phyloP scores from a whole-genome alignment of 2,888 invertebrate genomes.

The Diabrotica balteata region DNA sequence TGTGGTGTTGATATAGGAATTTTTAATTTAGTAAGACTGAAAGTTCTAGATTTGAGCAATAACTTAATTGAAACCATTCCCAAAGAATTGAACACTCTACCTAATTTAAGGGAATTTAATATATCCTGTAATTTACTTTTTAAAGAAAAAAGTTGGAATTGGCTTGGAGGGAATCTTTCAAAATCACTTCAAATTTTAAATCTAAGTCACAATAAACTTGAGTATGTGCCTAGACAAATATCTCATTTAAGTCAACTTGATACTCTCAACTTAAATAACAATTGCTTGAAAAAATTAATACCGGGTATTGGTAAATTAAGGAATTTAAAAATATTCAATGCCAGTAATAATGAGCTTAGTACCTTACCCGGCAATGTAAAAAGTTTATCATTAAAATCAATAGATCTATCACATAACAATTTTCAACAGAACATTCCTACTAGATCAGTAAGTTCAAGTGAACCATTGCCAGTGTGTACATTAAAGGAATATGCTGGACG shows the following conservation, averaged over 20 bases:
- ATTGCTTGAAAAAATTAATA: conserved; percentile 68
- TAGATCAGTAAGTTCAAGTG: conserved; percentile 39
- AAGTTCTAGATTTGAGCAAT: conserved; percentile 71
- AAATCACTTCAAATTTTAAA: conserved; percentile 68
- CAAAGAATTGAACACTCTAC: conserved; percentile 70
- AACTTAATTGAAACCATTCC: conserved; percentile 77
- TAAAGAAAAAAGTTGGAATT: conserved; percentile 68
- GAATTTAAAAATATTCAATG: conserved; percentile 64
- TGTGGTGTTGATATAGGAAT: conserved; percentile 75
- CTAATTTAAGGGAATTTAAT: conserved; percentile 68
- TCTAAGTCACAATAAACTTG: conserved; percentile 69
- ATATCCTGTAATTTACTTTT: conserved; percentile 72
- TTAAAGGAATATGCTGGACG: conserved; percentile 66
- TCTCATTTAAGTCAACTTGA: conserved; percentile 69
- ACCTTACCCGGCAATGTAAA: conserved; percentile 69
- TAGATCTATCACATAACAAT: conserved; percentile 68
- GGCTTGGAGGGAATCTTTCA: conserved; percentile 68
- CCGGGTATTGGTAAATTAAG: conserved; percentile 70
- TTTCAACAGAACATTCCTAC: conserved; percentile 55
- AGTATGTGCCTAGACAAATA: conserved; percentile 67
- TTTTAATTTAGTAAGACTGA: conserved; percentile 70
- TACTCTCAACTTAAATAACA: conserved; percentile 70
- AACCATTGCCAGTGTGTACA: conserved; percentile 59
- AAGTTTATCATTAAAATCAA: conserved; percentile 63
- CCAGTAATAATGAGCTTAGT: conserved; percentile 65